phyloP scores from a whole-genome alignment of 2,113 vertebrate genomes.

The Catharus minimus region DNA sequence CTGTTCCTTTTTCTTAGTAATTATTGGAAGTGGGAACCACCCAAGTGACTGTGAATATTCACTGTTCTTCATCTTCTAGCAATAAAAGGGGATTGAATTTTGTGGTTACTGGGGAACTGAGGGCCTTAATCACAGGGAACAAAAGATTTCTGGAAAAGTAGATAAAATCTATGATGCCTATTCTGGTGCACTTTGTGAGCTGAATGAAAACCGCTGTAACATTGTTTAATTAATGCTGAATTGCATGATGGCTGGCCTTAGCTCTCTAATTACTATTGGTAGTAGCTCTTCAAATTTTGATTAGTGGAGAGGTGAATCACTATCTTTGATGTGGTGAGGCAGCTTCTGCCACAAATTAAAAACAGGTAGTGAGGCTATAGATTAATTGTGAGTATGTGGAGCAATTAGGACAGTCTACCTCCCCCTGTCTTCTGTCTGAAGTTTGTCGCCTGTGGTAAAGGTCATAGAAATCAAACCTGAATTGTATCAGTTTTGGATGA shows the following conservation, averaged over 20 bases:
- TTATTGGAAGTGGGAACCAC: not conserved
- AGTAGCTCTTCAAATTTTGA: constrained; percentile 61
- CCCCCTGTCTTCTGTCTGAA: constrained; percentile 12
- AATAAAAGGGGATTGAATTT: not conserved
- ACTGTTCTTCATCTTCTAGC: not conserved
- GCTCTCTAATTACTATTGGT: constrained; percentile 54
- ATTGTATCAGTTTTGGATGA: not conserved
- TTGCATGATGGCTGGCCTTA: constrained; percentile 33
- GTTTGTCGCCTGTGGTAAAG: constrained; percentile 35
- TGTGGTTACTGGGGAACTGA: not conserved
- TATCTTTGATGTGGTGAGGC: constrained; percentile 54
- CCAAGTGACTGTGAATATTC: not conserved
- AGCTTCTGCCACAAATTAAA: constrained; percentile 37
- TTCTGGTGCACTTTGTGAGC: not conserved
- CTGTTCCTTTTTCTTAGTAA: not conserved
- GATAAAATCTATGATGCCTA: not conserved
- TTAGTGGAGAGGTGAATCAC: constrained; percentile 43
- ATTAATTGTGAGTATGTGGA: constrained; percentile 40
- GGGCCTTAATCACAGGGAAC: not conserved
- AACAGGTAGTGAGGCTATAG: constrained; percentile 39
- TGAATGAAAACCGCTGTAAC: constrained; percentile 6
- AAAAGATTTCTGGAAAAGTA: constrained; percentile 2
- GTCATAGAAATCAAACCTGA: constrained; percentile 30
- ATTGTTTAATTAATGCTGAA: constrained; percentile 58
- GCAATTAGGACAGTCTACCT: constrained; percentile 41